Evolutionary conservation across 2,113 vertebrate genomes (phyloP).

Genomic region (Protomyctophum bolini): DNA sequence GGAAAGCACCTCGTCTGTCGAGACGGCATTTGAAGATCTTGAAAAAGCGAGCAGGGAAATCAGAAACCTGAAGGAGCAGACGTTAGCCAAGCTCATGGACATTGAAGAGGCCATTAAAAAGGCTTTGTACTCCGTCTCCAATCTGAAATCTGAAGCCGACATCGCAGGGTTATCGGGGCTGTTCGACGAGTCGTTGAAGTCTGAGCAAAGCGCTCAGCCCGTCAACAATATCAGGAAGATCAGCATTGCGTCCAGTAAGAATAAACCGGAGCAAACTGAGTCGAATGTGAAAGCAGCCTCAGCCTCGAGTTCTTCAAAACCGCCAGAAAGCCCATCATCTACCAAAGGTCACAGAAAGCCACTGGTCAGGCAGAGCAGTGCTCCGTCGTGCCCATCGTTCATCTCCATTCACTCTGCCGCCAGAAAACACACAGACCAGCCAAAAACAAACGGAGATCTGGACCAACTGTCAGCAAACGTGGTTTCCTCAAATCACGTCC

Average conservation of each 20-base stretch:
- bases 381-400: constrained; percentile 87
- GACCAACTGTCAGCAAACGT: constrained; percentile 23
- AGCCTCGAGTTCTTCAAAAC: constrained; percentile 32
- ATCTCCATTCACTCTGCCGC: constrained; percentile 91
- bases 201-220: constrained; percentile 64
- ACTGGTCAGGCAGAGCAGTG: constrained; percentile 68
- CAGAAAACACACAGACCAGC: constrained; percentile 76
- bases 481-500: constrained; percentile 45
- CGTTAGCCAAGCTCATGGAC: constrained; percentile 87
- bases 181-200: constrained; percentile 86
- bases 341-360: constrained; percentile 35
- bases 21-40: constrained; percentile 88
- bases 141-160: constrained; percentile 90
- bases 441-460: constrained; percentile 24
- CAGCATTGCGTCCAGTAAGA: constrained; percentile 83
- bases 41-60: constrained; percentile 91
- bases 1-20: constrained; percentile 83
- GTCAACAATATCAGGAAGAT: constrained; percentile 83
- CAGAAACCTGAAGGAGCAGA: constrained; percentile 90
- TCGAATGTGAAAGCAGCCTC: constrained; percentile 67
- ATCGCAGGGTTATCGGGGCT: constrained; percentile 85
- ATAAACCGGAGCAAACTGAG: constrained; percentile 48
- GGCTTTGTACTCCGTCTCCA: constrained; percentile 91
- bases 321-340: background rate
- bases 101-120: constrained; percentile 93